Evolutionary conservation across 1,140 invertebrate genomes (phyloP).

Genomic region (Neodiprion lecontei): DNA sequence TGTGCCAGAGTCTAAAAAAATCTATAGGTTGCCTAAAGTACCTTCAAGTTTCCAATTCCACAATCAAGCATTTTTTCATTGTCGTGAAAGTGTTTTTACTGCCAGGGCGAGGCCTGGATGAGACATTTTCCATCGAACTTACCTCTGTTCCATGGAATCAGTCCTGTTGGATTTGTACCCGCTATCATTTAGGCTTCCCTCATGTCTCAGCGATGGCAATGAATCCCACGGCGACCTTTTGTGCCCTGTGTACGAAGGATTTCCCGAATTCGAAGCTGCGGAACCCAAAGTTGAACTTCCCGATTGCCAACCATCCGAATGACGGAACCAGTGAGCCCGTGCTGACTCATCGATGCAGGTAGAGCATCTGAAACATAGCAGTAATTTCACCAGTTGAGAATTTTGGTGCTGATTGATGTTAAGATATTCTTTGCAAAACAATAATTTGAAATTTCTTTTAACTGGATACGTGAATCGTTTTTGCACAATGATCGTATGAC

Average conservation of each 20-base stretch:
- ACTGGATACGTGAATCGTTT: no score
- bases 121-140: conserved; percentile 25
- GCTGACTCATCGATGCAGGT: conserved; percentile 86
- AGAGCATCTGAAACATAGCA: conserved; percentile 68
- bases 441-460: no score
- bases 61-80: no score
- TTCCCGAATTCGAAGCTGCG: conserved; percentile 57
- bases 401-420: neutral
- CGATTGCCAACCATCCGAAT: conserved; percentile 86
- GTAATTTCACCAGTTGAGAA: neutral
- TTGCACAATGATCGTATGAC: no score
- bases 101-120: no score
- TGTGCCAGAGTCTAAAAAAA: no score
- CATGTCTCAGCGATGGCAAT: conserved; percentile 79
- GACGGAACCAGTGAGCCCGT: conserved; percentile 84
- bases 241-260: conserved; percentile 57
- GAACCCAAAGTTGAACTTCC: conserved; percentile 76
- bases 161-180: conserved; percentile 85
- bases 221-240: conserved; percentile 86
- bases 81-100: no score
- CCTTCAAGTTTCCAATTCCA: no score
- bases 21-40: no score
- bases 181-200: conserved; percentile 82
- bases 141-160: conserved; percentile 86
- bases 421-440: neutral